A percentile compares a stretch with the other conserved stretches of the same genome.
Evolutionary conservation across 1,140 invertebrate species (phyloP).

Genomic region (Drosophila bocki): DNA sequence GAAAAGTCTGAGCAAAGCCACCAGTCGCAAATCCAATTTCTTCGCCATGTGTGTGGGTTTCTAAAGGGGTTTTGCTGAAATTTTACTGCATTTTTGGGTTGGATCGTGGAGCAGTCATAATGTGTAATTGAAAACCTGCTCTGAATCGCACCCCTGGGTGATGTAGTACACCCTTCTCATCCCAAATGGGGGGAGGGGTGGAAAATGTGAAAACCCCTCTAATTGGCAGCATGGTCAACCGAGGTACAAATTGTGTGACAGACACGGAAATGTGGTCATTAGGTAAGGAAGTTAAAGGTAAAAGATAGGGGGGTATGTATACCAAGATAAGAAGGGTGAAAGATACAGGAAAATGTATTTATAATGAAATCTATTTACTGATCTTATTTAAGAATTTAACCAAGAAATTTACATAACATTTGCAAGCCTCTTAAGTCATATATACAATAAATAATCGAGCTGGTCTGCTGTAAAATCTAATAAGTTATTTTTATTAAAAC

Average conservation of each 20-base stretch:
- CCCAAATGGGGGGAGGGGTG: not conserved
- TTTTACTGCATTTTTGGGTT: conserved; percentile 59
- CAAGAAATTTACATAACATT: not conserved
- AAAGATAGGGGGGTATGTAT: not conserved
- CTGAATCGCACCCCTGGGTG: conserved; percentile 71
- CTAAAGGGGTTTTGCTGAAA: conserved; percentile 30
- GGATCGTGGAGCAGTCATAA: conserved; percentile 62
- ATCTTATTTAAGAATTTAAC: too few relatives aligned
- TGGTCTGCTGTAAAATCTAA: not conserved
- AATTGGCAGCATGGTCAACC: conserved; percentile 63
- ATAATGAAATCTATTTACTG: too few relatives aligned
- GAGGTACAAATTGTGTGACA: conserved; percentile 32
- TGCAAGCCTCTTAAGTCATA: not conserved
- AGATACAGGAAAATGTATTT: not conserved
- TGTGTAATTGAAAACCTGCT: conserved; percentile 84
- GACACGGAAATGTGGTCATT: conserved; percentile 20
- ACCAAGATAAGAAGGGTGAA: not conserved
- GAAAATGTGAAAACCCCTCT: conserved; percentile 26
- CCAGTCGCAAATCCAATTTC: conserved; percentile 79
- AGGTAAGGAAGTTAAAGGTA: conserved; percentile 47
- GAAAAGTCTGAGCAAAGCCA: conserved; percentile 28
- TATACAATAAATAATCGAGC: not conserved
- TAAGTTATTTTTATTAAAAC: not conserved
- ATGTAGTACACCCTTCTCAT: conserved; percentile 2
- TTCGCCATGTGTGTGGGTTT: conserved; percentile 26